Percentiles rank a stretch among this genome's conserved stretches.
Conservation (phyloP, 2,888 invertebrate species). For the Panzeria rudis region DNA sequence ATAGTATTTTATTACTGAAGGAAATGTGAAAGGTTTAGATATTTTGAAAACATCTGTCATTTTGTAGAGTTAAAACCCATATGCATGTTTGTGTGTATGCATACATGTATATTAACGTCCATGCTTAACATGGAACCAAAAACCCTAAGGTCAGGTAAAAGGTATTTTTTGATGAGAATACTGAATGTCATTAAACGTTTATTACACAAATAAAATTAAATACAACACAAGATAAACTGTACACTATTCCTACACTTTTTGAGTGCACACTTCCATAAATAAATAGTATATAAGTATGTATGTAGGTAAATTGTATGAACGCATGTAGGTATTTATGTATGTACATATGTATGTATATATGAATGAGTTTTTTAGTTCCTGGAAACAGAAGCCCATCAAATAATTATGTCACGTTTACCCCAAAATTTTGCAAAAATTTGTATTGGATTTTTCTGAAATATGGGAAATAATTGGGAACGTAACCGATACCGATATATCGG, state of each 20-base stretch:
- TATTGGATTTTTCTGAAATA: too few species aligned
- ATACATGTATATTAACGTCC: background rate
- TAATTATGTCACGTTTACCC: too few species aligned
- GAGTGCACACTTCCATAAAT: too few species aligned
- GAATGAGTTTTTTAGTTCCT: too few species aligned
- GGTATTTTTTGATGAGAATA: conserved; percentile 22
- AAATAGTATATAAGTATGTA: conserved; percentile 3
- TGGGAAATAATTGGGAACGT: too few species aligned
- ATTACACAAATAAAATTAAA: conserved; percentile 2
- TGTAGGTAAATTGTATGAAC: too few species aligned
- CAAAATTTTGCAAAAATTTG: too few species aligned
- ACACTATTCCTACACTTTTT: too few species aligned
- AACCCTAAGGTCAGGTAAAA: conserved; percentile 61
- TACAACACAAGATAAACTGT: background rate
- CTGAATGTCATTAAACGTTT: conserved; percentile 51
- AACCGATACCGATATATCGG: too few species aligned
- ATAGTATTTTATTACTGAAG: background rate
- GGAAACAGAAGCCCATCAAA: too few species aligned
- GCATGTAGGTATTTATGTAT: too few species aligned
- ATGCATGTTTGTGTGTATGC: background rate
- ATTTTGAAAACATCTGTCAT: conserved; percentile 45
- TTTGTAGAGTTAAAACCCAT: conserved; percentile 32
- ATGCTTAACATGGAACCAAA: background rate
- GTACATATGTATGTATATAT: too few species aligned
- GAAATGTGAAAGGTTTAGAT: conserved; percentile 38